Percentiles rank a stretch among this genome's conserved stretches.
These are phyloP conservation scores for Drosophila prolongata DNA, from an alignment of 2,888 invertebrate species.

Conservation along the genomic window DNA sequence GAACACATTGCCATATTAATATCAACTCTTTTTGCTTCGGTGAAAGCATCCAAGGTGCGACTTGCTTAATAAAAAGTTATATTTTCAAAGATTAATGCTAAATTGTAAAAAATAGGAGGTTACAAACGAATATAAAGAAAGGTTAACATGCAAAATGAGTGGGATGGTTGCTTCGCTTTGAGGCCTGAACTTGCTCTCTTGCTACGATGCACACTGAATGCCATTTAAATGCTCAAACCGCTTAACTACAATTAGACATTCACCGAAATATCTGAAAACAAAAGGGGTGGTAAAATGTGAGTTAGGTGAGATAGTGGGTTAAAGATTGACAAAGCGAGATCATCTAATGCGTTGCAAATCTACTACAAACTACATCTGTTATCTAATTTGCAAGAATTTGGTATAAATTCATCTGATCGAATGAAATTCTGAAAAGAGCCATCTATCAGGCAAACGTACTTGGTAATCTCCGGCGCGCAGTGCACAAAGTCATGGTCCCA, in stretches of 20 bases:
- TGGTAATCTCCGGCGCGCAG: conserved; percentile 99
- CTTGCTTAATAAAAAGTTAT: conserved; percentile 29
- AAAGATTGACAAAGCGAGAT: not conserved
- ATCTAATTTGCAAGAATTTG: not conserved
- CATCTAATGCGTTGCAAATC: not conserved
- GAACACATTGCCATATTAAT: conserved; percentile 4
- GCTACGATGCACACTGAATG: conserved; percentile 64
- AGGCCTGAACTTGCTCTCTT: conserved; percentile 26
- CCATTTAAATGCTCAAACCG: conserved; percentile 55
- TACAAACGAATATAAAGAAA: conserved; percentile 28
- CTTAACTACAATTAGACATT: conserved; percentile 63
- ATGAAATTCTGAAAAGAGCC: no score
- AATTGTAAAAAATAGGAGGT: conserved; percentile 29
- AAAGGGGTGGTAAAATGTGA: conserved; percentile 21
- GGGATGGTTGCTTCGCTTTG: conserved; percentile 19
- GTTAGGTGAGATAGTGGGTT: not conserved
- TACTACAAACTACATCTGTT: conserved; percentile 6
- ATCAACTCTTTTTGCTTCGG: not conserved
- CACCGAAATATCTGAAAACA: conserved; percentile 72
- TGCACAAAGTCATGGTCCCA: conserved; percentile 99
- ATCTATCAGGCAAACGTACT: conserved; percentile 88
- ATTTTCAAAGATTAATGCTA: conserved; percentile 40
- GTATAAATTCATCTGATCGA: not conserved
- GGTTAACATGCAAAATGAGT: conserved; percentile 35
- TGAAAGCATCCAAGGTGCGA: not conserved